Evolutionary conservation across 64 coral and sea anemone genomes (phyloP), one percentile per base, ranked within the genome.

Genomic region (Pachyseris speciosa): DNA sequence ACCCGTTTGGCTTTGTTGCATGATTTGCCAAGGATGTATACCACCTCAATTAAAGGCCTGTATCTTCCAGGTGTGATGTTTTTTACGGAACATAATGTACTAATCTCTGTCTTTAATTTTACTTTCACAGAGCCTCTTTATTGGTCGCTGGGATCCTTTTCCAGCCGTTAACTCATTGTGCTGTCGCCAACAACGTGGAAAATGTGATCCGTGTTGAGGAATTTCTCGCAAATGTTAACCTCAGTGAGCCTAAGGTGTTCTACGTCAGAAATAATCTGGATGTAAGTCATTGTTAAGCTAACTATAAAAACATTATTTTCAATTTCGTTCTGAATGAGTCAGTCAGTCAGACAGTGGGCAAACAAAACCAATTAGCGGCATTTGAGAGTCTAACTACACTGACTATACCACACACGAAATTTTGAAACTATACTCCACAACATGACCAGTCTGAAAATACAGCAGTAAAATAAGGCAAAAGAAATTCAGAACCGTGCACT

Each of bases 201-300:
- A 60, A 81, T 1, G 12, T 81, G 33, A 15, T 63, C 55, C 53
- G n/a, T 13, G 52, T 60, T 10, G 77, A 81, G 2, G 41, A 11
- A 4, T 81, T 81, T 41, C 77, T 81, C 12, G 52, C 36, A 19
- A 63, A 40, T 81, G 51, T 81, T 33, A 81, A 64, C 22, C 26
- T 81, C 20, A 60, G 53, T 15, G 53, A 81, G 0, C 79, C 78
- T 9, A 92, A 74, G 43, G 34, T 47, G 17, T 92, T 92, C 37
- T 74, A 61, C 37, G 64, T 92, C 11, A 50, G 78, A 28, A 92
- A 92, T 39, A 92, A 92, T 59, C 26, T 92, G 41, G 64, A 67
- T 31, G 89, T 92, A 92, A 84, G 89, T 84, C 0, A 49, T 31
- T 57, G 15, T 37, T 47, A 49, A 9, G 27, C 9, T 30, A 36